Evolutionary conservation across 2,888 invertebrate species (phyloP), one percentile per base, ranked within the genome.

Genomic region (Dasypogon diadema): DNA sequence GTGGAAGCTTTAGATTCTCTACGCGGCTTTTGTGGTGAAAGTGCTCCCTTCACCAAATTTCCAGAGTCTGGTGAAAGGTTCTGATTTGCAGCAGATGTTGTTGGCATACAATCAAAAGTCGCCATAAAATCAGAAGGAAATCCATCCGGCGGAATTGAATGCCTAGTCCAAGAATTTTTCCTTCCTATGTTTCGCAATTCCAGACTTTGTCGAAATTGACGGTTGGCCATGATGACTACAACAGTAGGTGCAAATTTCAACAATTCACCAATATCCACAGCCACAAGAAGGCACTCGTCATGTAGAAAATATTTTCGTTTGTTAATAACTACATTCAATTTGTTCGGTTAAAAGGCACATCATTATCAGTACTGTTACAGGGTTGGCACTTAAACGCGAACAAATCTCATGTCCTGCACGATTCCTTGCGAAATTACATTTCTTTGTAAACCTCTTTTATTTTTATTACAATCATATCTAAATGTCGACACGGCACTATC

Each of bases 121-220:
- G 84, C 84, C 76, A 84, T 79, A 0, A 84, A 84, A 56, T 84
- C 84, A 68, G 84, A 84, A n/a, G 83, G 80, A 78, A 81, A 83
- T 12, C 84, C 80, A 4, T 84, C 84, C 42, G 84, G 84, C 48
- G 84, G 84, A 82, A 83, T 82, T 8, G 84, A 84, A 73, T 84
- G 84, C 1, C 84, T 82, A 74, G 82, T 83, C 84, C 84, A 84
- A 0, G 84, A 83, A 76, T 84, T 82, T 77, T 83, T 51, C 18
- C 70, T 26, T 3, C 54, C 54, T n/a, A 70, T 54, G 34, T 14
- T 70, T 16, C 34, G 18, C 54, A 70, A 5, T 24, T 70, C 70
- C 3, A 70, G 14, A 54, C 54, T 70, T 34, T 54, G 70, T 30
- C 70, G 70, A 65, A 46, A 65, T 30, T 30, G 18, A 6, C 70